phyloP scores from a whole-genome alignment of 2,888 invertebrate genomes.

The Carterocephalus palaemon region DNA sequence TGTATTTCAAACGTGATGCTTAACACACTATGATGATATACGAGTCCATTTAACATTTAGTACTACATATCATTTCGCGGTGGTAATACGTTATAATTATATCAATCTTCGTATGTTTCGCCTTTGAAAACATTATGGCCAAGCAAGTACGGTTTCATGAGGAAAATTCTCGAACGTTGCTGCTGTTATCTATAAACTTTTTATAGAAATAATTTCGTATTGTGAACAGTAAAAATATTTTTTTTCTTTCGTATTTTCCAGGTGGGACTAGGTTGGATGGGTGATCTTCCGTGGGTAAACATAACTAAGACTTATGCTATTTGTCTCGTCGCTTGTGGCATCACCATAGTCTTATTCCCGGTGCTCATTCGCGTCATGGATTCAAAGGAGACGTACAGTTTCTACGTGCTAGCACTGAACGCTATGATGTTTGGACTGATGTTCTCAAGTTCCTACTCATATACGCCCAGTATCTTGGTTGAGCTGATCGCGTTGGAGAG shows the following conservation, averaged over 20 bases:
- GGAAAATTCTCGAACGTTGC: no score
- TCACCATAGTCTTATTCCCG: constrained; percentile 80
- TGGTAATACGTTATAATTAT: no score
- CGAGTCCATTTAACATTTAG: no score
- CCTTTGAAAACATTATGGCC: no score
- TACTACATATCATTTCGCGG: no score
- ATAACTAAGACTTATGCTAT: constrained; percentile 90
- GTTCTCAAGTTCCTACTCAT: constrained; percentile 94
- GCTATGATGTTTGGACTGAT: constrained; percentile 90
- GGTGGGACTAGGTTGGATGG: constrained; percentile 92
- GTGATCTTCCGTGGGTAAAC: constrained; percentile 92
- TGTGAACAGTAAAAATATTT: neutral
- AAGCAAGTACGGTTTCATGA: no score
- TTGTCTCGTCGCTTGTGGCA: constrained; percentile 84
- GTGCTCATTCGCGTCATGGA: constrained; percentile 65
- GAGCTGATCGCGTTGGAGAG: constrained; percentile 93
- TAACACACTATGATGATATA: no score
- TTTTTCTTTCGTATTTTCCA: constrained; percentile 45
- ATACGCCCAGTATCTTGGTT: constrained; percentile 94
- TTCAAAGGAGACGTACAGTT: constrained; percentile 59
- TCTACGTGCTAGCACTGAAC: constrained; percentile 70
- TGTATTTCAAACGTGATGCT: no score
- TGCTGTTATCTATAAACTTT: no score
- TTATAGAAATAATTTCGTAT: neutral
- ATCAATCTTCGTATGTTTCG: no score